phyloP scores from a whole-genome alignment of 2,113 vertebrate genomes.

The Echinops telfairi region DNA sequence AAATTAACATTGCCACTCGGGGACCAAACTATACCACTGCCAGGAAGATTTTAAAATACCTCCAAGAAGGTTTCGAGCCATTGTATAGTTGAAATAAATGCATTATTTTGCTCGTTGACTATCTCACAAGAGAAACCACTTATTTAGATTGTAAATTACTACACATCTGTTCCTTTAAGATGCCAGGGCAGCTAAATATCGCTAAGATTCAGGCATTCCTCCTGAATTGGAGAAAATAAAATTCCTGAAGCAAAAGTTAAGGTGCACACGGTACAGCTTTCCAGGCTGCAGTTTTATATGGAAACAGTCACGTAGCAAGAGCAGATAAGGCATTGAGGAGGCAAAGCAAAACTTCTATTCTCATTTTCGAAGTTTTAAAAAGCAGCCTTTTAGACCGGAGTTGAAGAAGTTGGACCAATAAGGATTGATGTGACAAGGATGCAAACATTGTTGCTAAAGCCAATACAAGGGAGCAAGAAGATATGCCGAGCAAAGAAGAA shows the following conservation, averaged over 20 bases:
- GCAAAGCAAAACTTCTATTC: neutral
- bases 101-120: conserved; percentile 14
- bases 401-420: neutral
- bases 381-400: neutral
- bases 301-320: neutral
- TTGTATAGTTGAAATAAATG: neutral
- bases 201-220: neutral
- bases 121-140: conserved; percentile 7
- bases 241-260: neutral
- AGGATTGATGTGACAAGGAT: neutral
- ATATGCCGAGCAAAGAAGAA: neutral
- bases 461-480: neutral
- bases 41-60: too few species aligned
- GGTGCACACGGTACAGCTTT: neutral
- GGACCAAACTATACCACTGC: too few species aligned
- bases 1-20: neutral
- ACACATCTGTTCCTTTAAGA: neutral
- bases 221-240: neutral
- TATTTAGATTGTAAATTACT: conserved; percentile 50
- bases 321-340: neutral
- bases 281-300: neutral
- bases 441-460: neutral
- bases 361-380: neutral
- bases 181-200: neutral
- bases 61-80: too few species aligned